phyloP scores from a whole-genome alignment of 2,113 vertebrate species.

The Copsychus sechellarum region DNA sequence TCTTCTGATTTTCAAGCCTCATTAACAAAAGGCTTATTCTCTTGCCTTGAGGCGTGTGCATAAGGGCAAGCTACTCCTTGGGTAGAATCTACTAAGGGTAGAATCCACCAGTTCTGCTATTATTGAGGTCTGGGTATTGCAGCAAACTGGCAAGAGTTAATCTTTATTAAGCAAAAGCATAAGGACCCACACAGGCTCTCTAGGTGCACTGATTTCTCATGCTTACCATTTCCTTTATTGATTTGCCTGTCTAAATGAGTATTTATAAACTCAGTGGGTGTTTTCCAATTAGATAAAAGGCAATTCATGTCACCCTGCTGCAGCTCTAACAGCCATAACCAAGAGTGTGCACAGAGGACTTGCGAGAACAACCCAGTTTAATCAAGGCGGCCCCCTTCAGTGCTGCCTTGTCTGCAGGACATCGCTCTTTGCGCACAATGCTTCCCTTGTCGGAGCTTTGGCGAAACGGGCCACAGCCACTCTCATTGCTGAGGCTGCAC shows the following conservation, averaged over 20 bases:
- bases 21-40: background rate
- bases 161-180: conserved; percentile 69
- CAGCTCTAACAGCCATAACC: conserved; percentile 63
- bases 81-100: background rate
- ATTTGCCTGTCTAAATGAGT: conserved; percentile 76
- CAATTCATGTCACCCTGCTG: conserved; percentile 74
- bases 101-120: background rate
- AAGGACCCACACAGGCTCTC: background rate
- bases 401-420: conserved; percentile 31
- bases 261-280: conserved; percentile 74
- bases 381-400: conserved; percentile 63
- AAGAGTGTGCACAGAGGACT: conserved; percentile 47
- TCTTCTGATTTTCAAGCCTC: background rate
- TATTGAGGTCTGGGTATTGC: background rate
- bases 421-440: background rate
- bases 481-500: background rate
- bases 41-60: background rate
- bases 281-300: conserved; percentile 82
- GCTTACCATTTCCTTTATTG: conserved; percentile 74
- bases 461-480: background rate
- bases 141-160: conserved; percentile 47
- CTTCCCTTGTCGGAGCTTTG: background rate
- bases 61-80: background rate
- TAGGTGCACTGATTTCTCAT: conserved; percentile 6
- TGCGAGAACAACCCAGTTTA: conserved; percentile 66